Conservation (phyloP, 2,888 invertebrate species). For the Acrobeloides nanus region DNA sequence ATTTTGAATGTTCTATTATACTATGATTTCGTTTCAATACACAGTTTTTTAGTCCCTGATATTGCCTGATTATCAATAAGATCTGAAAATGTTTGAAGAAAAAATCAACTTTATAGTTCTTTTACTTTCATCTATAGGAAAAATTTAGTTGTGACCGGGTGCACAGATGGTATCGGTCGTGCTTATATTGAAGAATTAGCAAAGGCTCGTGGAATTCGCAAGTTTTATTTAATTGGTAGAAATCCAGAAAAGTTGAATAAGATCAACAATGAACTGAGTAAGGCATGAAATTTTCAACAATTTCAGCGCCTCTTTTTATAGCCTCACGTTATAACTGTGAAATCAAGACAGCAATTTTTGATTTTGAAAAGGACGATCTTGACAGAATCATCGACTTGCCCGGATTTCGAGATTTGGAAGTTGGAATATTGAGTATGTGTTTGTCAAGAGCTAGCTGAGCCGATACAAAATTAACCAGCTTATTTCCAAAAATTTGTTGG, state of each 20-base stretch:
- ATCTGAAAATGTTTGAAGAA: too few species aligned
- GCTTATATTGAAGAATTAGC: slow-evolving; percentile 47
- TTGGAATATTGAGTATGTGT: slow-evolving; percentile 48
- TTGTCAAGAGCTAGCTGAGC: too few species aligned
- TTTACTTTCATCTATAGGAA: too few species aligned
- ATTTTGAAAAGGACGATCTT: slow-evolving; percentile 43
- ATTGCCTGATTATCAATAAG: too few species aligned
- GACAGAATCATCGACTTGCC: slow-evolving; percentile 36
- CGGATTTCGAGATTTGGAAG: slow-evolving; percentile 27
- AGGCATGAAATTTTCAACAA: too few species aligned
- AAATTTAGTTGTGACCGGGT: slow-evolving; percentile 50
- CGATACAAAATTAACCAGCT: too few species aligned
- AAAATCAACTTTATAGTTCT: too few species aligned
- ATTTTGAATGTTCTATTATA: too few species aligned
- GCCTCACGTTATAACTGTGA: slow-evolving; percentile 13
- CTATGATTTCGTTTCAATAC: too few species aligned
- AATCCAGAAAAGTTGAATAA: slow-evolving; percentile 36
- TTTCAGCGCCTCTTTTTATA: too few species aligned
- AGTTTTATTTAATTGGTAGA: slow-evolving; percentile 45
- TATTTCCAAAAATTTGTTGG: too few species aligned
- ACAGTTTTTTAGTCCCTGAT: too few species aligned
- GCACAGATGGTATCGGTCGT: slow-evolving; percentile 51
- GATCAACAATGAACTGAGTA: slow-evolving; percentile 35
- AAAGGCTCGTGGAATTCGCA: slow-evolving; percentile 36
- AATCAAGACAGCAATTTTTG: slow-evolving; percentile 30